A percentile compares a stretch with the other conserved stretches of the same genome.
Evolutionary conservation across 1,140 invertebrate species (phyloP).

Genomic region (Cotesia typhae): DNA sequence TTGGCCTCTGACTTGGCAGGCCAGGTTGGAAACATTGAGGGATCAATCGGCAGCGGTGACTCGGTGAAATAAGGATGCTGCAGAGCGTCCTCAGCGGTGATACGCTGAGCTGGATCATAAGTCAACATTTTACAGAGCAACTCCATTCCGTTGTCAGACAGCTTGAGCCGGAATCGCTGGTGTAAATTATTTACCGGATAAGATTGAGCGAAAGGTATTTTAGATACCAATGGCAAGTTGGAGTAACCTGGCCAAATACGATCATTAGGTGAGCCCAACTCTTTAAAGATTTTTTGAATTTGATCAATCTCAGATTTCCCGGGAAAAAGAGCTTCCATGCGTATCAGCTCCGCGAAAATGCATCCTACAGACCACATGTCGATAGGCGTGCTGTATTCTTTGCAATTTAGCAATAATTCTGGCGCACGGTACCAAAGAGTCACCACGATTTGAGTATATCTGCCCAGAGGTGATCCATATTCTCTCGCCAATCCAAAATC

Average conservation of each 20-base stretch:
- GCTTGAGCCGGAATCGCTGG: conserved; percentile 78
- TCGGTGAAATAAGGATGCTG: conserved; percentile 92
- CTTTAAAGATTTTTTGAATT: conserved; percentile 94
- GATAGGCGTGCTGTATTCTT: conserved; percentile 95
- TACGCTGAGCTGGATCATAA: conserved; percentile 87
- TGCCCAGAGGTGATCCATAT: conserved; percentile 95
- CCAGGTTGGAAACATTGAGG: conserved; percentile 99
- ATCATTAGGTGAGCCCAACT: conserved; percentile 94
- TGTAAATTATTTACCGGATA: conserved; percentile 88
- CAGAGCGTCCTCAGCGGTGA: conserved; percentile 89
- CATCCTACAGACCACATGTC: conserved; percentile 99
- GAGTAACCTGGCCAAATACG: conserved; percentile 93
- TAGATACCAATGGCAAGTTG: conserved; percentile 89
- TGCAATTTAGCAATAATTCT: conserved; percentile 86
- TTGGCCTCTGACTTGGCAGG: conserved; percentile 96
- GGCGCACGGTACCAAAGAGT: conserved; percentile 98
- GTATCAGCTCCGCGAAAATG: conserved; percentile 96
- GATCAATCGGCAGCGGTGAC: conserved; percentile 90
- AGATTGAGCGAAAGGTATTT: conserved; percentile 85
- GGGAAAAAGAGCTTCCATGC: conserved; percentile 94
- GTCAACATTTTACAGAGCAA: conserved; percentile 90
- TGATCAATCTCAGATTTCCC: conserved; percentile 97
- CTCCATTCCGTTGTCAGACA: conserved; percentile 84
- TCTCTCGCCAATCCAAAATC: conserved; percentile 98
- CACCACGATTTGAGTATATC: conserved; percentile 97